Evolutionary conservation across 2,797 vertebrate genomes (phyloP).

Genomic region (Phataginus tetradactyla): DNA sequence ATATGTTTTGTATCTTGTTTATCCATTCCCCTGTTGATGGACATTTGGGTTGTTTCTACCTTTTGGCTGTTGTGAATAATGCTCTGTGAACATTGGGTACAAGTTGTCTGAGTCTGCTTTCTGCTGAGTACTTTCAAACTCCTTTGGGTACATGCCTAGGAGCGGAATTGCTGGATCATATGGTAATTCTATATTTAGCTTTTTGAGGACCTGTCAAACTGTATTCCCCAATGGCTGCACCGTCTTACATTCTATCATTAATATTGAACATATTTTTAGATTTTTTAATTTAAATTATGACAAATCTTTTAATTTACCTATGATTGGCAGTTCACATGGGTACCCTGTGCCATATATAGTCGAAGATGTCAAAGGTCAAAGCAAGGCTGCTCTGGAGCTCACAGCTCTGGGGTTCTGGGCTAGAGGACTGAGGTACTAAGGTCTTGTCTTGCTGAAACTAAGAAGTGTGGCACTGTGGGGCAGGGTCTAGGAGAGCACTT

Average conservation of each 20-base stretch:
- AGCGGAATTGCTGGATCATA: background rate
- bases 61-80: background rate
- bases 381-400: background rate
- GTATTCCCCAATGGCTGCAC: too few species aligned
- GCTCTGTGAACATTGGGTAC: fast-evolving
- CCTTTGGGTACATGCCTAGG: background rate
- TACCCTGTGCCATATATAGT: fast-evolving
- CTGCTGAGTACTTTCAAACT: background rate
- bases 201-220: background rate
- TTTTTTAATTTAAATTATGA: background rate
- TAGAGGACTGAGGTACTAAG: background rate
- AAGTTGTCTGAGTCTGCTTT: background rate
- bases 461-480: fast-evolving
- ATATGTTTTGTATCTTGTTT: background rate
- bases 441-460: too few species aligned
- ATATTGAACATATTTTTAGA: background rate
- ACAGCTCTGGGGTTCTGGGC: background rate
- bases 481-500: background rate
- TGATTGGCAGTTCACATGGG: background rate
- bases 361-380: background rate
- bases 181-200: background rate
- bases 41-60: background rate
- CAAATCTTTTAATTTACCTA: background rate
- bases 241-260: background rate
- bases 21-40: background rate